These are phyloP conservation scores for Thunnus albacares DNA, from an alignment of 2,797 vertebrate genomes.

Conservation along the genomic window DNA sequence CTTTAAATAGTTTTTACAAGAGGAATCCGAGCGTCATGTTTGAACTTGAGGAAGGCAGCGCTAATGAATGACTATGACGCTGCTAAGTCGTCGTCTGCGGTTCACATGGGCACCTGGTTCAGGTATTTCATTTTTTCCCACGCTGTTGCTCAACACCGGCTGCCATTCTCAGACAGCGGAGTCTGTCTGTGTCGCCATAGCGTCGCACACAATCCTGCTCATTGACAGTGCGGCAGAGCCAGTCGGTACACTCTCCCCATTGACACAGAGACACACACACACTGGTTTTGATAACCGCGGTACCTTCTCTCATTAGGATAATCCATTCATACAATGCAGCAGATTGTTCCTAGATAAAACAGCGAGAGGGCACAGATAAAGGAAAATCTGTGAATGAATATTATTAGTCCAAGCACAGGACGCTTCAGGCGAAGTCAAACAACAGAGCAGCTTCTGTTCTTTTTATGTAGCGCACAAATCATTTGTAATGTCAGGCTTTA, in stretches of 20 bases:
- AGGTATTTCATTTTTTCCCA: constrained; percentile 78
- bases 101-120: constrained; percentile 41
- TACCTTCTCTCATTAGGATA: constrained; percentile 25
- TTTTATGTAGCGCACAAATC: constrained; percentile 6
- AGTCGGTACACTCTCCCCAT: constrained; percentile 54
- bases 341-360: constrained; percentile 41
- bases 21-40: constrained; percentile 49
- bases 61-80: constrained; percentile 31
- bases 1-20: not conserved
- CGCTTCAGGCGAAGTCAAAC: constrained; percentile 13
- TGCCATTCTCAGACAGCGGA: constrained; percentile 16
- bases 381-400: constrained; percentile 30
- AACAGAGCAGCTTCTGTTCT: constrained; percentile 29
- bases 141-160: constrained; percentile 59
- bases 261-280: constrained; percentile 38
- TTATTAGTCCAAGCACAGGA: constrained; percentile 11
- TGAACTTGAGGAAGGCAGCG: constrained; percentile 47
- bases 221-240: constrained; percentile 56
- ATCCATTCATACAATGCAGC: constrained; percentile 44
- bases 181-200: constrained; percentile 21
- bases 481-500: constrained; percentile 1
- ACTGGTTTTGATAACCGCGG: constrained; percentile 36
- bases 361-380: not conserved
- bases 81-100: constrained; percentile 37
- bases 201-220: constrained; percentile 47